phyloP scores from a whole-genome alignment of 1,140 invertebrate genomes.

The Leptinotarsa undecemlineata region DNA sequence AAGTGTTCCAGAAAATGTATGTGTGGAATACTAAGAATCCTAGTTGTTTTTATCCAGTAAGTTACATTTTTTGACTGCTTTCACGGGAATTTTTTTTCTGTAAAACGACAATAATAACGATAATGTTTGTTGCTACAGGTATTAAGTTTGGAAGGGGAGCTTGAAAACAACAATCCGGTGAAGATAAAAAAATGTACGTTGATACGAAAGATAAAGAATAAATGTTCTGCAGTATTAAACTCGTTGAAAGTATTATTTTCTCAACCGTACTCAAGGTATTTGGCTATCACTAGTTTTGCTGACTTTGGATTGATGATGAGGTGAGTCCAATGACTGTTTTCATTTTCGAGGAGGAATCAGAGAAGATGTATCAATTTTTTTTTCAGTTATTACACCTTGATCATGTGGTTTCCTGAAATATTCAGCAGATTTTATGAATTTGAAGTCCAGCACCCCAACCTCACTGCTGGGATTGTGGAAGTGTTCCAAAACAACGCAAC shows the following conservation, averaged over 20 bases:
- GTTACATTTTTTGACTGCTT: not conserved
- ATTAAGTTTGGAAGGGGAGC: slow-evolving; percentile 36
- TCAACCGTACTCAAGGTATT: slow-evolving; percentile 58
- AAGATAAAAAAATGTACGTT: not conserved
- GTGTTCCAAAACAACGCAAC: slow-evolving; percentile 51
- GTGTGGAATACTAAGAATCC: slow-evolving; percentile 65
- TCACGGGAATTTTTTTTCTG: too few relatives aligned
- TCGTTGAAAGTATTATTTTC: slow-evolving; percentile 47
- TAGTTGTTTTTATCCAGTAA: slow-evolving; percentile 67
- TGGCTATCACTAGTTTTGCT: slow-evolving; percentile 60
- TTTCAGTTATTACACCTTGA: slow-evolving; percentile 67
- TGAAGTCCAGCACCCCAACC: slow-evolving; percentile 57
- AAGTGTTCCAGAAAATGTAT: slow-evolving; percentile 65
- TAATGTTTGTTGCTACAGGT: slow-evolving; percentile 28
- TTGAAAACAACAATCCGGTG: slow-evolving; percentile 38
- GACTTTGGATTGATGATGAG: slow-evolving; percentile 65
- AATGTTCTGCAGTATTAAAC: not conserved
- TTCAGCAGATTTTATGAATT: slow-evolving; percentile 66
- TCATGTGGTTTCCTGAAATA: slow-evolving; percentile 71
- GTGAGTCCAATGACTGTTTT: slow-evolving; percentile 42
- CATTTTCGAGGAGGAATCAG: too few relatives aligned
- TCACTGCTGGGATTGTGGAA: slow-evolving; percentile 63
- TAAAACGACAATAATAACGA: too few relatives aligned
- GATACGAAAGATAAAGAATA: slow-evolving; percentile 8
- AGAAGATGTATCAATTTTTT: slow-evolving; percentile 22